Evolutionary conservation across 2,113 vertebrate species (phyloP), one percentile per base, ranked within the genome.

Genomic region (Ploceus nigricollis): DNA sequence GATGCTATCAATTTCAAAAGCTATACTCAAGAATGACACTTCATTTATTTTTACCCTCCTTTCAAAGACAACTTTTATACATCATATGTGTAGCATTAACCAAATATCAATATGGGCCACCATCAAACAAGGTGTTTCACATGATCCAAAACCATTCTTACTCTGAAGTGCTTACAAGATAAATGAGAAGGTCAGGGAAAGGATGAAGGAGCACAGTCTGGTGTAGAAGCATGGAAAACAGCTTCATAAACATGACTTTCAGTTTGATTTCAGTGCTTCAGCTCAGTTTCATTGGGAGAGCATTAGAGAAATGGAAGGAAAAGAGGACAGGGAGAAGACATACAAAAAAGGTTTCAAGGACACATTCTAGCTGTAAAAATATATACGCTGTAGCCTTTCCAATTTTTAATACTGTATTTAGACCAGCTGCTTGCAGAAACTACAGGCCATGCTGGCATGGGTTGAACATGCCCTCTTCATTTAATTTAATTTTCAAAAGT

Each of bases 21-120:
- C 35, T 56, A 35, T 70, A 76, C 35, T 61, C 44, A 82, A 47
- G 68, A 91, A 70, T 50, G 83, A 92, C 2, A 40, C 56, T 92
- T 84, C 78, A 73, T 89, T 93, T 91, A 88, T 90, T 95, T 90
- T 95, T 60, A 68, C 50, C 44, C 64, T 75, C 28, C 50, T 63
- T 89, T 89, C 89, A 91, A 61, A 92, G 71, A 61, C 58, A 82
- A 89, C 58, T 90, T 93, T 69, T 92, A 82, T 61, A 69, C 17
- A 58, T 27, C 1, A 56, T 53, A 75, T 0, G 8, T 45, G 37
- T 65, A 63, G 69, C 57, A 88, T 90, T 94, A 94, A 77, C 54
- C 58, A 90, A 91, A 80, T 73, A 95, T 93, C 82, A 78, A 88
- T 86, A 94, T 5, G 18, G 76, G 71, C 68, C 71, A 92, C 68